Evolutionary conservation across 1,140 invertebrate genomes (phyloP).

Genomic region (Kradibia gibbosae): DNA sequence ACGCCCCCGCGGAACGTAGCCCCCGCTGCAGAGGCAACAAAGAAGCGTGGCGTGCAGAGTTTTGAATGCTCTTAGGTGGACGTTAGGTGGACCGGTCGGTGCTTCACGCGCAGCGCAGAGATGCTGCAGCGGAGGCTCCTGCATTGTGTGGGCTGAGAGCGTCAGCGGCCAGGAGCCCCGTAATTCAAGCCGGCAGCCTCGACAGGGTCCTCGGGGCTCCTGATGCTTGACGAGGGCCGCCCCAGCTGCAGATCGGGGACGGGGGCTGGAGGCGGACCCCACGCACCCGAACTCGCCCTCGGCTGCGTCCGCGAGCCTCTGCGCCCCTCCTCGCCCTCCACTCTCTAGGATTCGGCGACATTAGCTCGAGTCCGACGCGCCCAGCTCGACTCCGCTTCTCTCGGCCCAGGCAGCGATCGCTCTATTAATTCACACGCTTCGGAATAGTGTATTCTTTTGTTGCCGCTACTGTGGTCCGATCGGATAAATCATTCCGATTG

Average conservation of each 20-base stretch:
- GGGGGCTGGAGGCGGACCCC: background rate
- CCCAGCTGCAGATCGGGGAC: background rate
- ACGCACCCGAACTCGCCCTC: background rate
- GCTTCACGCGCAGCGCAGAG: background rate
- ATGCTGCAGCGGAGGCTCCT: background rate
- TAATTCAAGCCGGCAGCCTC: too few relatives aligned
- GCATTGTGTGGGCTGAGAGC: constrained; percentile 21
- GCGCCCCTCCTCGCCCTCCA: background rate
- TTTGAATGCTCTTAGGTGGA: constrained; percentile 36
- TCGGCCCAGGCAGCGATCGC: background rate
- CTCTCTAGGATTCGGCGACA: background rate
- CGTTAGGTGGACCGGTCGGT: background rate
- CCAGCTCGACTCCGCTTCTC: background rate
- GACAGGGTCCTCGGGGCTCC: constrained; percentile 28
- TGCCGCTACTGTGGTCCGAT: background rate
- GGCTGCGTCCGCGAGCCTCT: background rate
- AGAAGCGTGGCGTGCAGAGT: too few relatives aligned
- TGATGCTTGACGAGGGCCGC: too few relatives aligned
- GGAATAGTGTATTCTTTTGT: background rate
- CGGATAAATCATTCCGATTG: background rate
- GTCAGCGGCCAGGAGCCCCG: constrained; percentile 32
- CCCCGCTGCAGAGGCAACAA: too few relatives aligned
- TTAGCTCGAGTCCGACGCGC: background rate
- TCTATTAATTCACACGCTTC: background rate
- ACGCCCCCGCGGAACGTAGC: too few relatives aligned